These are phyloP conservation scores for Hormaphis cornu DNA, from an alignment of 1,140 invertebrate species.

Conservation along the genomic window DNA sequence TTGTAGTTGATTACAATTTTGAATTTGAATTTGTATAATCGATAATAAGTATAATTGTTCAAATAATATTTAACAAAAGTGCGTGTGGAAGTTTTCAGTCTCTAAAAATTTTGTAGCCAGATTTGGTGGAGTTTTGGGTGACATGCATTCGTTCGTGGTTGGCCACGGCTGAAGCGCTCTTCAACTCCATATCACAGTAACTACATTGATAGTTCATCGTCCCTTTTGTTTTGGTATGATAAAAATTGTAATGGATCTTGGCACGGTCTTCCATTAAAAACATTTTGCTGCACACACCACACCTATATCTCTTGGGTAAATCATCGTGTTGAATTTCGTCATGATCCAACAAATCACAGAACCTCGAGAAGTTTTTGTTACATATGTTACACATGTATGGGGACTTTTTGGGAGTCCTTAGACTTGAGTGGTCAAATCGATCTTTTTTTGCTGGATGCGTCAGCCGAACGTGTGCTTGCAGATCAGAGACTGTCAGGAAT, in stretches of 20 bases:
- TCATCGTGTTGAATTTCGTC: constrained; percentile 31
- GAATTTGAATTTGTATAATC: neutral
- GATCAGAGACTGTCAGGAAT: constrained; percentile 8
- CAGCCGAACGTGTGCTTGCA: neutral
- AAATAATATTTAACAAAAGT: neutral
- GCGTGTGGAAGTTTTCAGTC: neutral
- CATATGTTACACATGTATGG: constrained; percentile 19
- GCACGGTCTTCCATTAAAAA: constrained; percentile 27
- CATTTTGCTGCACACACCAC: constrained; percentile 27
- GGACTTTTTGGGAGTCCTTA: constrained; percentile 2
- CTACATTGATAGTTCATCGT: constrained; percentile 13
- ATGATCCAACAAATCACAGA: constrained; percentile 30
- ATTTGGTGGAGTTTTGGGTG: neutral
- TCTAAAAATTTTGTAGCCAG: constrained; percentile 18
- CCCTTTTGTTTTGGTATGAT: constrained; percentile 29
- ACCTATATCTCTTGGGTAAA: constrained; percentile 24
- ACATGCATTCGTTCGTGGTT: constrained; percentile 22
- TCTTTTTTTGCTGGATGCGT: neutral
- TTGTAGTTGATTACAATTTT: neutral
- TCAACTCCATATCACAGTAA: constrained; percentile 11
- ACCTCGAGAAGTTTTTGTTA: constrained; percentile 24
- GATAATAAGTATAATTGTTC: neutral
- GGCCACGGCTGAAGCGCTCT: constrained; percentile 19
- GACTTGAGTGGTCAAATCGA: neutral
- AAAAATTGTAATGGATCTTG: constrained; percentile 18